phyloP scores from a whole-genome alignment of 2,113 vertebrate genomes.

The Calypte anna region DNA sequence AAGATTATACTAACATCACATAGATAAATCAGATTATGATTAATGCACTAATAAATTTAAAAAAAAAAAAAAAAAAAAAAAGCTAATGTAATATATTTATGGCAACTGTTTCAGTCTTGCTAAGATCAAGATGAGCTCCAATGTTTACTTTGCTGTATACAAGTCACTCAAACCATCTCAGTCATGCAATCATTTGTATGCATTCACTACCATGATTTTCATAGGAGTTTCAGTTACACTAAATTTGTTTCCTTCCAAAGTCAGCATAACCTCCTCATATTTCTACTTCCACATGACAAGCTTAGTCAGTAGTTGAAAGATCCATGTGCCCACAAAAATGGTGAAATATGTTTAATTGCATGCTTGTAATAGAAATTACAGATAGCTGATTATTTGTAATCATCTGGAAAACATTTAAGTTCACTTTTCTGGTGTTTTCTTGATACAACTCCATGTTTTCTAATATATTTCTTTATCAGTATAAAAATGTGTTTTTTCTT shows the following conservation, averaged over 20 bases:
- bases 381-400: background rate
- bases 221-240: background rate
- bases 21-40: background rate
- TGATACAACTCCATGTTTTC: background rate
- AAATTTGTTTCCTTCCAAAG: background rate
- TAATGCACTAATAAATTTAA: background rate
- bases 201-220: background rate
- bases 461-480: background rate
- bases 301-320: background rate
- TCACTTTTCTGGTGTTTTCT: background rate
- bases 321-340: background rate
- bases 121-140: background rate
- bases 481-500: background rate
- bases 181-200: background rate
- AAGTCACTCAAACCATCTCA: background rate
- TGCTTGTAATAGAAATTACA: background rate
- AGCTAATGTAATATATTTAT: background rate
- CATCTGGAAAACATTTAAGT: background rate
- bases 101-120: background rate
- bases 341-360: background rate
- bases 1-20: background rate
- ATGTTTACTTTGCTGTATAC: background rate
- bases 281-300: background rate
- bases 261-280: background rate
- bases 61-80: background rate